These are phyloP conservation scores for Sinocyclocheilus anshuiensis DNA, from an alignment of 2,113 vertebrate genomes.

Conservation along the genomic window DNA sequence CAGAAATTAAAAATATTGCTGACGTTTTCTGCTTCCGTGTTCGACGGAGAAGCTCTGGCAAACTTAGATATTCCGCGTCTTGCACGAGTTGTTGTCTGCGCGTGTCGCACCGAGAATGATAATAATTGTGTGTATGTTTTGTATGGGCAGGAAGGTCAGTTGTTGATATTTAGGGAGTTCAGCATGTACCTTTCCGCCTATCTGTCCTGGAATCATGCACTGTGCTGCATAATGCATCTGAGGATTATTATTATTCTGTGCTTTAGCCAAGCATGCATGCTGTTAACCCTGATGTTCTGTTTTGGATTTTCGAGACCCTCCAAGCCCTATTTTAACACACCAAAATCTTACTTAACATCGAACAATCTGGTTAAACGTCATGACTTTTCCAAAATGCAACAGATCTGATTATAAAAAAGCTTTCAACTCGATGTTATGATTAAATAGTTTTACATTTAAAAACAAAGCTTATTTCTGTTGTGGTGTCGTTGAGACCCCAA, in stretches of 20 bases:
- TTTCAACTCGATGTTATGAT: neutral
- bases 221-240: neutral
- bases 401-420: neutral
- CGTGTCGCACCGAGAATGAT: slow-evolving; percentile 51
- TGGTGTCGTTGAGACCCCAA: neutral
- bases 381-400: neutral
- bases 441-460: neutral
- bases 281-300: neutral
- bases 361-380: neutral
- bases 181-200: slow-evolving; percentile 79
- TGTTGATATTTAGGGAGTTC: slow-evolving; percentile 80
- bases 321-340: neutral
- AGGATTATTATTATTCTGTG: neutral
- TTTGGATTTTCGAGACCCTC: neutral
- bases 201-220: slow-evolving; percentile 62
- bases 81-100: slow-evolving; percentile 49
- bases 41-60: slow-evolving; percentile 38
- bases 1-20: slow-evolving; percentile 70
- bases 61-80: slow-evolving; percentile 28
- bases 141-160: slow-evolving; percentile 78
- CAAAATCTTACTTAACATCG: neutral
- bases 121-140: slow-evolving; percentile 60
- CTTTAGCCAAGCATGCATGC: neutral
- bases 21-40: slow-evolving; percentile 40
- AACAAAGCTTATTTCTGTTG: neutral